These are phyloP conservation scores for Pogonognathellus flavescens DNA, from an alignment of 1,140 invertebrate species.

Conservation along the genomic window DNA sequence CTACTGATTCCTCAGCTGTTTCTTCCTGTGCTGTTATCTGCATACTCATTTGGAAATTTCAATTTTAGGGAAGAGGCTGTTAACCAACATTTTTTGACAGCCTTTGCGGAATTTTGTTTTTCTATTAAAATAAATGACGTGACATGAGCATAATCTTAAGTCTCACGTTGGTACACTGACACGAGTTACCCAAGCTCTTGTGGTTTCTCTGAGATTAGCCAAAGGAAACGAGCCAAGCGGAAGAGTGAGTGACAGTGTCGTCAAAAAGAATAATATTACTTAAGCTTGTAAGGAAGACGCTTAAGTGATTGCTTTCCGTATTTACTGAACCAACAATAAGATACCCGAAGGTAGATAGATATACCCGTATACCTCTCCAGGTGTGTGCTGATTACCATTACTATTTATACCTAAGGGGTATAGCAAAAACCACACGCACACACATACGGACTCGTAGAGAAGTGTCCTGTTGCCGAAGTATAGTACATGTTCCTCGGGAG, in stretches of 20 bases:
- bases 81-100: constrained; percentile 21
- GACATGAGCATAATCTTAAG: constrained; percentile 20
- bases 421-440: background rate
- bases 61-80: background rate
- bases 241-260: constrained; percentile 45
- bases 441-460: background rate
- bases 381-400: background rate
- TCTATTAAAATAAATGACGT: constrained; percentile 24
- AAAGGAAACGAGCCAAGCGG: constrained; percentile 18
- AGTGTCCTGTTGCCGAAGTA: background rate
- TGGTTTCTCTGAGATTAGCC: constrained; percentile 16
- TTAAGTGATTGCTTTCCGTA: constrained; percentile 40
- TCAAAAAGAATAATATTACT: constrained; percentile 42
- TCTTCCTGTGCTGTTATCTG: background rate
- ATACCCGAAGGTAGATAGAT: background rate
- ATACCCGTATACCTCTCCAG: background rate
- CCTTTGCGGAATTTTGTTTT: background rate
- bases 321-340: background rate
- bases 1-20: constrained; percentile 13
- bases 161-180: constrained; percentile 17
- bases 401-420: background rate
- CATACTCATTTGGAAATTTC: background rate
- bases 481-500: background rate
- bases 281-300: constrained; percentile 33
- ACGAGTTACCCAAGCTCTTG: constrained; percentile 32